phyloP scores from a whole-genome alignment of 2,113 vertebrate genomes.

The Triplophysa rosa region DNA sequence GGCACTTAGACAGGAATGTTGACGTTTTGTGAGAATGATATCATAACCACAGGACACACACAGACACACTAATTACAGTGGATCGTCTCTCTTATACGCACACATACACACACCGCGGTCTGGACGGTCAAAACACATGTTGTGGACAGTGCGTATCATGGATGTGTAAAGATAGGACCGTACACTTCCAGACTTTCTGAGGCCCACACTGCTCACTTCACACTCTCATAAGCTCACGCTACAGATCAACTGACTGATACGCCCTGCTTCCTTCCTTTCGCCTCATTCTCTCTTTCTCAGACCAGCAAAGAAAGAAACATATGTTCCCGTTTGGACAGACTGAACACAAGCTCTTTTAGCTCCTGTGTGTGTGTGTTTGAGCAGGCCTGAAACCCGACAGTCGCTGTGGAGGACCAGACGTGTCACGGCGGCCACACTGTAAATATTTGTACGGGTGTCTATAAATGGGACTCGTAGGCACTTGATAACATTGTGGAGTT shows the following conservation, averaged over 20 bases:
- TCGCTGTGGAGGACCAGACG: conserved; percentile 9
- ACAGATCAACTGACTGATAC: conserved; percentile 58
- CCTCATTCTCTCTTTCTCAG: conserved; percentile 16
- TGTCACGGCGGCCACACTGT: conserved; percentile 33
- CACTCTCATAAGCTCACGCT: conserved; percentile 54
- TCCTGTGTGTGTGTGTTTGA: conserved; percentile 27
- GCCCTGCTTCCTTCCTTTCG: conserved; percentile 58
- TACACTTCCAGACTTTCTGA: conserved; percentile 40
- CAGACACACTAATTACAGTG: conserved; percentile 66
- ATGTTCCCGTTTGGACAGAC: conserved; percentile 27
- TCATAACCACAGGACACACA: conserved; percentile 82
- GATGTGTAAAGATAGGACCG: too few species aligned
- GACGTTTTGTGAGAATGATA: conserved; percentile 79
- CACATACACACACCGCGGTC: conserved; percentile 15
- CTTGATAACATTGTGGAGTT: conserved; percentile 69
- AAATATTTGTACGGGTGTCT: conserved; percentile 75
- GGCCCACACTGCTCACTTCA: conserved; percentile 60
- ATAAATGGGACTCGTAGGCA: conserved; percentile 72
- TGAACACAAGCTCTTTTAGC: conserved; percentile 28
- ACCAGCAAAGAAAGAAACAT: conserved; percentile 33
- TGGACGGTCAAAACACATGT: not conserved
- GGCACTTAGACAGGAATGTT: conserved; percentile 79
- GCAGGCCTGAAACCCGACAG: conserved; percentile 25
- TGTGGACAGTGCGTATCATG: too few species aligned
- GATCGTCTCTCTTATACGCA: conserved; percentile 7